These are phyloP conservation scores for Cyprinodon tularosa DNA, from an alignment of 2,113 vertebrate species.

Conservation along the genomic window DNA sequence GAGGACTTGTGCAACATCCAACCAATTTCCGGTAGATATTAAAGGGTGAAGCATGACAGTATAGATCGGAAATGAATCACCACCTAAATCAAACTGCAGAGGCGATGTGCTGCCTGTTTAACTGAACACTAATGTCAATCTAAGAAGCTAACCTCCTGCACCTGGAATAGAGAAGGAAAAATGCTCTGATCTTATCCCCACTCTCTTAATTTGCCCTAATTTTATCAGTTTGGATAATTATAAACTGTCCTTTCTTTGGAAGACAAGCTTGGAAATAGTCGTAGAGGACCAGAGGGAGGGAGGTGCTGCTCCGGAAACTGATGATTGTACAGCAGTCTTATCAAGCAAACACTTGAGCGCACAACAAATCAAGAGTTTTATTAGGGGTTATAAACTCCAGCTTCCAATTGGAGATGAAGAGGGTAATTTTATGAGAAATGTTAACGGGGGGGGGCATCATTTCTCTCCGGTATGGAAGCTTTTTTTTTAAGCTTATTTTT, in stretches of 20 bases:
- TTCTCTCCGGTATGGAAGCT: constrained; percentile 67
- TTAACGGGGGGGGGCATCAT: constrained; percentile 73
- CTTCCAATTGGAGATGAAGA: constrained; percentile 78
- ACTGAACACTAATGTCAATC: constrained; percentile 67
- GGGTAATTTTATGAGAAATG: constrained; percentile 79
- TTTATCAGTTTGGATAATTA: constrained; percentile 47
- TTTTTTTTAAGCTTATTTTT: constrained; percentile 55
- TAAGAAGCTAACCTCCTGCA: constrained; percentile 57
- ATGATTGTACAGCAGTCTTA: constrained; percentile 75
- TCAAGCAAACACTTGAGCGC: constrained; percentile 77
- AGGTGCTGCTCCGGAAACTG: constrained; percentile 50
- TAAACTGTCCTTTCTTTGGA: constrained; percentile 18
- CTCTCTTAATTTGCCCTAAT: constrained; percentile 64
- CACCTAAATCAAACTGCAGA: constrained; percentile 53
- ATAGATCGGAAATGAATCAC: constrained; percentile 78
- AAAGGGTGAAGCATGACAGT: constrained; percentile 55
- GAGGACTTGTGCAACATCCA: constrained; percentile 56
- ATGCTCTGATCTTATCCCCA: constrained; percentile 33
- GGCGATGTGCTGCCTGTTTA: constrained; percentile 35
- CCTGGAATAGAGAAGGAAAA: constrained; percentile 50
- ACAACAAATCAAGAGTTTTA: constrained; percentile 84
- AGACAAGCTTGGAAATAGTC: constrained; percentile 19
- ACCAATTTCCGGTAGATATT: constrained; percentile 60
- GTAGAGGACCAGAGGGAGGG: constrained; percentile 35
- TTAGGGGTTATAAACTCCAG: constrained; percentile 78